These are phyloP conservation scores for Apomyelois bistriatella DNA, from an alignment of 2,888 invertebrate species.

Conservation along the genomic window DNA sequence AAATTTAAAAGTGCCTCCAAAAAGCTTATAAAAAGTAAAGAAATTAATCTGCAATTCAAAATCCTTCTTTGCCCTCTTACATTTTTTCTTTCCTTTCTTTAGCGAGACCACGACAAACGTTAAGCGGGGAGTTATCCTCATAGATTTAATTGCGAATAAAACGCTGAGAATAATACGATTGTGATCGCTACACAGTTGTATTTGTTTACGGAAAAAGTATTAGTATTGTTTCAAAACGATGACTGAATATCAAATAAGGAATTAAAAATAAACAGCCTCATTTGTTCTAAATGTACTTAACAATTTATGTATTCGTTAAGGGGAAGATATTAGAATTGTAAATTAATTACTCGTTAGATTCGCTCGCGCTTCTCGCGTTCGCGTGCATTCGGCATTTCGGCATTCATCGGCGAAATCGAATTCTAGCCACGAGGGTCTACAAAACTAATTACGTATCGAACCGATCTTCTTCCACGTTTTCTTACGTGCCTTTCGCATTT, in stretches of 20 bases:
- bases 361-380: conserved; percentile 41
- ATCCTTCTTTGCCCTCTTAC: conserved; percentile 49
- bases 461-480: conserved; percentile 75
- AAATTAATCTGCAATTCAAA: conserved; percentile 70
- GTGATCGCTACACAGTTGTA: conserved; percentile 2
- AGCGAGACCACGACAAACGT: conserved; percentile 41
- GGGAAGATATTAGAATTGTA: conserved; percentile 55
- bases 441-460: conserved; percentile 79
- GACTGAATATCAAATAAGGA: conserved; percentile 22
- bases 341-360: conserved; percentile 58
- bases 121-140: conserved; percentile 24
- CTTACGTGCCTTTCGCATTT: conserved; percentile 79
- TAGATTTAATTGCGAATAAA: conserved; percentile 17
- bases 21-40: conserved; percentile 63
- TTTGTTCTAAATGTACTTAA: conserved; percentile 43
- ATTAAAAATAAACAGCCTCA: conserved; percentile 36
- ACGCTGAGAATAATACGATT: conserved; percentile 6
- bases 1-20: conserved; percentile 52
- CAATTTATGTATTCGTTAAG: conserved; percentile 37
- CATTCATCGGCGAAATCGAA: conserved; percentile 55
- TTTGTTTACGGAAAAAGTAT: not conserved
- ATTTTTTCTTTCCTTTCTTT: conserved; percentile 41
- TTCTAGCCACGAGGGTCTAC: conserved; percentile 60
- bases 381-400: conserved; percentile 54
- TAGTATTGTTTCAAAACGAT: not conserved